Conservation (phyloP, 2,797 vertebrate species). For the Onychomys arenicola region DNA sequence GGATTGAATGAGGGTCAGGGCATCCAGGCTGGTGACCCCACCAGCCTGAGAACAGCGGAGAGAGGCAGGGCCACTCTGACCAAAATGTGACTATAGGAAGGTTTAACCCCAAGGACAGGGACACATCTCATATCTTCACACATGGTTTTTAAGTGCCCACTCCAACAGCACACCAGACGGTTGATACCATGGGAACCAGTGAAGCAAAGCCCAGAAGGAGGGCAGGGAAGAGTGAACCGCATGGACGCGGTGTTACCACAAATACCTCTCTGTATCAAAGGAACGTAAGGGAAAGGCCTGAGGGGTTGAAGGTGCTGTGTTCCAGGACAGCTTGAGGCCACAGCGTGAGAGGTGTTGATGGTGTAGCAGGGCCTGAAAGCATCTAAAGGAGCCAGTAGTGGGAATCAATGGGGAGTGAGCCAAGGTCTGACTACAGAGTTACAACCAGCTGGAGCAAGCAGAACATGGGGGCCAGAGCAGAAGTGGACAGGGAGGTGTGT, state of each 20-base stretch:
- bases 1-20: accelerated
- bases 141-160: neutral
- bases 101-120: neutral
- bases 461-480: neutral
- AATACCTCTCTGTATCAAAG: neutral
- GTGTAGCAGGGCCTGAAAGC: neutral
- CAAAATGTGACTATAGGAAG: neutral
- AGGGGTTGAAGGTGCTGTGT: neutral
- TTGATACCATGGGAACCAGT: accelerated
- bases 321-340: neutral
- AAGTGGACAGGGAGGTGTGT: neutral
- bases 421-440: neutral
- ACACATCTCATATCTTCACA: neutral
- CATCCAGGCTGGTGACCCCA: neutral
- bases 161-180: accelerated
- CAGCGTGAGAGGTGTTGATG: no score
- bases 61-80: neutral
- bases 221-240: neutral
- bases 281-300: neutral
- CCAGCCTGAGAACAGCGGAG: neutral
- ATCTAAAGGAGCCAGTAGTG: neutral
- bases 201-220: neutral
- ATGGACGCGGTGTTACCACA: neutral
- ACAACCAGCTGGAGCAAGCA: neutral
- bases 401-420: neutral